Conservation (phyloP, 64 coral and sea anemone species). For the Dendronephthya gigantea region DNA sequence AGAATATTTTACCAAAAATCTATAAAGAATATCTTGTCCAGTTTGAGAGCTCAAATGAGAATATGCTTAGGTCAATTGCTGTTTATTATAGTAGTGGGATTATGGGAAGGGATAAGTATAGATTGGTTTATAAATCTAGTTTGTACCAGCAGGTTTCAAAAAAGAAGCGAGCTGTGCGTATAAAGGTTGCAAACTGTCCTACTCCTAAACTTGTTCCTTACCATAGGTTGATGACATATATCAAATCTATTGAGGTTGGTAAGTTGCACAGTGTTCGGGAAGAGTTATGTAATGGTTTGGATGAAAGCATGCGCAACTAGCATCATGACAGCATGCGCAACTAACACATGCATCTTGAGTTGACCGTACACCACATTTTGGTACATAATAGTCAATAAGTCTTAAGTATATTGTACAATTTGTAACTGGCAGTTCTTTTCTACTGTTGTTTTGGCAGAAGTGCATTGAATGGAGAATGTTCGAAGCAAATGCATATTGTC, state of each 20-base stretch:
- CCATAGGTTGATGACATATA: slow-evolving; percentile 6
- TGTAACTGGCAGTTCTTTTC: too few species aligned
- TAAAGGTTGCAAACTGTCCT: slow-evolving; percentile 7
- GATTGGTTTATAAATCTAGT: not conserved
- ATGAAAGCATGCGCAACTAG: too few species aligned
- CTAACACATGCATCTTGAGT: too few species aligned
- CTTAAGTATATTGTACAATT: too few species aligned
- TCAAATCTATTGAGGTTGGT: slow-evolving; percentile 2
- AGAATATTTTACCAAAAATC: not conserved
- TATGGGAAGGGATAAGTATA: not conserved
- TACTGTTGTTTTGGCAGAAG: too few species aligned
- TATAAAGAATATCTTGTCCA: not conserved
- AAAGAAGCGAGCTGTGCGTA: not conserved
- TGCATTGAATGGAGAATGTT: too few species aligned
- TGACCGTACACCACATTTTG: too few species aligned
- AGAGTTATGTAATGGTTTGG: not conserved
- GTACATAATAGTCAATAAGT: too few species aligned
- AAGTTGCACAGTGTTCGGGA: slow-evolving; percentile 8
- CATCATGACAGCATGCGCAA: too few species aligned
- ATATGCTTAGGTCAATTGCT: not conserved
- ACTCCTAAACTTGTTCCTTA: not conserved
- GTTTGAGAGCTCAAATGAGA: not conserved
- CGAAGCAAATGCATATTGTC: too few species aligned
- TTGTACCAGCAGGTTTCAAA: not conserved
- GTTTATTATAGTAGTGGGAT: not conserved